Base-by-base conservation (phyloP, 64 coral and sea anemone species). In the Astreopora myriophthalma region DNA sequence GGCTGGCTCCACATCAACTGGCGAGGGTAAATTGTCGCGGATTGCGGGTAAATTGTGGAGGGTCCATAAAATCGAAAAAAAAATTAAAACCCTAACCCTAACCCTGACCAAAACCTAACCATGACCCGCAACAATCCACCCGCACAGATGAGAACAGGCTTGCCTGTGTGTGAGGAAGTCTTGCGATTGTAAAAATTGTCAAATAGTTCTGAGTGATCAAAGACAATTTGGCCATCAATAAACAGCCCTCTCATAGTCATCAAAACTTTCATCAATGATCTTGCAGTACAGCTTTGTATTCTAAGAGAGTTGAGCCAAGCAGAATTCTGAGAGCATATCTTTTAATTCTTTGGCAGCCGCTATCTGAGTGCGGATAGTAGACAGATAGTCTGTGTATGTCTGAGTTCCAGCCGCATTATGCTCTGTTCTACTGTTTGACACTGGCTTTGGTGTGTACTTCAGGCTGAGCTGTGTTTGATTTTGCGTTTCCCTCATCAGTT, bases 351-450 rank as follows among this genome's bases (percentile, higher is more conserved):
- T 94, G 7, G 87, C 69, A n/a, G 92, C 67, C n/a, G 63, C 84
- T 12, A 94, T 89, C 74, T 94, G 74, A n/a, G 85, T 73, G 34
- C 79, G 28, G 3, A 86, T 80, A 35, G 71, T 69, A 2, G 88
- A 90, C n/a, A 94, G 69, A 73, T 94, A 94, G 20, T 94, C 93
- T 12, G 87, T 76, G 80, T 94, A 94, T 51, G 87, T 62, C 19
- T 94, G 87, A 58, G 93, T 74, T 6, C 38, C 67, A 34, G 80
- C 10, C 20, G 13, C 51, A 6, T 30, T 81, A 17, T n/a, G n/a
- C n/a, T 90, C 80, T 60, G 70, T 39, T 68, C 17, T 76, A 33
- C 65, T 85, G 46, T 35, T 83, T 31, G 22, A 28, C 23, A 92
- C 79, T 58, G 31, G 79, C 61, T 40, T 92, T 35, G 89, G 89